Evolutionary conservation across 2,797 vertebrate species (phyloP).

Genomic region (Ctenopoma kingsleyae): DNA sequence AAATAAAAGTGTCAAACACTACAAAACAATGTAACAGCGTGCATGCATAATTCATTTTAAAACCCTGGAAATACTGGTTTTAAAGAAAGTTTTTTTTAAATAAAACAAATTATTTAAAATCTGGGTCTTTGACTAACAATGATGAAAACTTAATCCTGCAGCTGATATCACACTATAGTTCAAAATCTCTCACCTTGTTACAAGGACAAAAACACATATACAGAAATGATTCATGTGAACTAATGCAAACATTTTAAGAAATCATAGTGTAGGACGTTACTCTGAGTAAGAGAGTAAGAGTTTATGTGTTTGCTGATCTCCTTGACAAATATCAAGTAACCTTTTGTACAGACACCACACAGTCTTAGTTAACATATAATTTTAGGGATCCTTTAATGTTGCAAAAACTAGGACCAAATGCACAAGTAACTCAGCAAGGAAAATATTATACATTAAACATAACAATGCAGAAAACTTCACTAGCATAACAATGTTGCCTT

Average conservation of each 20-base stretch:
- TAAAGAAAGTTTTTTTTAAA: too few species aligned
- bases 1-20: background rate
- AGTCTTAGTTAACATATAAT: constrained; percentile 18
- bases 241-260: background rate
- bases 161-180: background rate
- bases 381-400: constrained; percentile 46
- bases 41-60: background rate
- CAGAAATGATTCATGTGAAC: background rate
- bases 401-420: constrained; percentile 13
- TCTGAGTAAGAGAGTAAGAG: background rate
- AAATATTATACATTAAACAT: constrained; percentile 24
- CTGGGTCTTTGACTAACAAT: background rate
- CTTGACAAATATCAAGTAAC: constrained; percentile 6
- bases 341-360: background rate
- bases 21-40: background rate
- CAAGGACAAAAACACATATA: background rate
- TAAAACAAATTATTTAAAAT: too few species aligned
- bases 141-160: background rate
- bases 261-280: too few species aligned
- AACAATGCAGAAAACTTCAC: constrained; percentile 19
- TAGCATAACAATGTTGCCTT: constrained; percentile 17
- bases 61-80: background rate
- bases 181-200: background rate
- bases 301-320: background rate
- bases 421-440: constrained; percentile 19